Evolutionary conservation across 2,797 vertebrate genomes (phyloP).

Genomic region (Poeciliopsis gracilis): DNA sequence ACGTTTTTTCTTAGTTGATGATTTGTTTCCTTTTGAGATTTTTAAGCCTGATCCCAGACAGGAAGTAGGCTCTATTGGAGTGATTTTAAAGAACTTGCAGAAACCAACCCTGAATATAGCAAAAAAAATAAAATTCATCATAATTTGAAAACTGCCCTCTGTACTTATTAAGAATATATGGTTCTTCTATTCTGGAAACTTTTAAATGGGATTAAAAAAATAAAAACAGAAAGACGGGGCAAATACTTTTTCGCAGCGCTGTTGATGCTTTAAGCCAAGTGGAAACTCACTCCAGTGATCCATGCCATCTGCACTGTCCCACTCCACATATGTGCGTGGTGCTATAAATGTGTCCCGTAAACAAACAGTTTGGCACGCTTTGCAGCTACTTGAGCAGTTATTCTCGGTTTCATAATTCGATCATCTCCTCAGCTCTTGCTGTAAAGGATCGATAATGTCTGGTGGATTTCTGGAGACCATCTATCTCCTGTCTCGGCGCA

Average conservation of each 20-base stretch:
- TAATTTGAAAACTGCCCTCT: not conserved
- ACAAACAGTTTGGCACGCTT: slow-evolving; percentile 4
- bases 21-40: not conserved
- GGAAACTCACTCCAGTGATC: not conserved
- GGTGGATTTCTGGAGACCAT: slow-evolving; percentile 20
- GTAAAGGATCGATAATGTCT: not conserved
- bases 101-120: not conserved
- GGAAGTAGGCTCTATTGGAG: not conserved
- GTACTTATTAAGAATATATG: no score
- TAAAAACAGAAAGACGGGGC: not conserved
- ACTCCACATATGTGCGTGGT: slow-evolving; percentile 1
- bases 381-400: not conserved
- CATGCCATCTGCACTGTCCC: slow-evolving; percentile 17
- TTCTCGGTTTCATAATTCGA: slow-evolving; percentile 1
- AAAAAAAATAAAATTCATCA: not conserved
- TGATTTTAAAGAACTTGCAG: not conserved
- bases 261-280: slow-evolving; percentile 2
- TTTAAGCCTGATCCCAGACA: not conserved
- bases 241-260: not conserved
- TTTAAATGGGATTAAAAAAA: not conserved
- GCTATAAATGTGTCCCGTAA: slow-evolving; percentile 19
- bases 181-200: not conserved
- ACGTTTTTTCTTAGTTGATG: not conserved
- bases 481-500: slow-evolving; percentile 29
- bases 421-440: slow-evolving; percentile 1